Evolutionary conservation across 1,140 invertebrate species (phyloP), one percentile per base, ranked within the genome.

Genomic region (Phortica variegata): DNA sequence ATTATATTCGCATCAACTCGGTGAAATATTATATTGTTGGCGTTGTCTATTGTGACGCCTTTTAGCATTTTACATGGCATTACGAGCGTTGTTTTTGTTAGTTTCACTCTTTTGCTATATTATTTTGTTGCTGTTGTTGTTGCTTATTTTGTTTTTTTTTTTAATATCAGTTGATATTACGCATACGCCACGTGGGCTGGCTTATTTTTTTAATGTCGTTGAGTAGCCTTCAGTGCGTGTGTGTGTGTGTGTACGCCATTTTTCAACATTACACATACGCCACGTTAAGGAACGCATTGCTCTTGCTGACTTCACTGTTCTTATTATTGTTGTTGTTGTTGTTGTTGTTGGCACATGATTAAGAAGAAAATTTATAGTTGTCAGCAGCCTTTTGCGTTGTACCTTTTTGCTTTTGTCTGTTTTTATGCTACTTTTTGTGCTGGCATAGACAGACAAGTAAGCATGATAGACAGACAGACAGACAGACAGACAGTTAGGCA

Each of bases 1-100:
- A 68, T 68, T 68, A 68, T 56, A 49, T 63, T 56, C 60, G 63
- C 63, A 60, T 58, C 57, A 68, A 57, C 60, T 54, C 65, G 54
- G 63, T 68, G 65, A 68, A 62, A 68, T 69, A 65, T 69, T 58
- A 68, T 63, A 53, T 53, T 59, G 36, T 44, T 33, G 36, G 43
- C 16, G 32, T 56, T 39, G 31, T 37, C 37, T 26, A 47, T 8
- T 20, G 29, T 32, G 38, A 16, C 7, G 15, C n/a, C 16, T 45
- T 19, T 42, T 36, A 21, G 33, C 21, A 9, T 16, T n/a, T 26
- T 17, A 34, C 32, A 34, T 17, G 26, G 32, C 6, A 34, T 51
- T 19, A n/a, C 8, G 13, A 10, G 3, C 16, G n/a, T 42, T 20
- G 2, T 39, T 31, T n/a, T 16, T 32, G 10, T 26, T 26, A 12